These are phyloP conservation scores for Diceros bicornis DNA, from an alignment of 2,797 vertebrate genomes.

Conservation along the genomic window DNA sequence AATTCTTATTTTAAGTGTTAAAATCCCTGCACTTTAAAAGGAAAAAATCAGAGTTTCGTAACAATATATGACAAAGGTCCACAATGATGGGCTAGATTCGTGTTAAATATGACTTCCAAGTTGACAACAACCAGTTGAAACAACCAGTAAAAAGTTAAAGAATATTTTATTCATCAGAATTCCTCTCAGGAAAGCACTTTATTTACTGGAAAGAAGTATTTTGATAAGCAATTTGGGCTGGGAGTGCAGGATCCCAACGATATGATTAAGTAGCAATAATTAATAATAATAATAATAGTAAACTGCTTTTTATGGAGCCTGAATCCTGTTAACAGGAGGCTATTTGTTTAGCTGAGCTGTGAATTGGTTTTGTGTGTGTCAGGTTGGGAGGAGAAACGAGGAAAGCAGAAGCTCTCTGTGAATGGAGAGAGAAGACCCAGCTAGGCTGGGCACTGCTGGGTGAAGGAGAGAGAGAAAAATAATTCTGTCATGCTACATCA, in stretches of 20 bases:
- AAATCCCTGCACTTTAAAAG: background rate
- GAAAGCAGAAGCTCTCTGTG: background rate
- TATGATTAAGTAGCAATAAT: background rate
- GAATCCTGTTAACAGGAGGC: background rate
- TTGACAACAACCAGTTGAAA: background rate
- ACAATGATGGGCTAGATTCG: background rate
- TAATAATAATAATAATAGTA: background rate
- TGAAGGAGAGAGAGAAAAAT: background rate
- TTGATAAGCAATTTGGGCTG: background rate
- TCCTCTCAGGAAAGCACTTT: background rate
- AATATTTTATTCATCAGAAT: background rate
- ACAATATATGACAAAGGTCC: background rate
- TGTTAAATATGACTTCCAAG: background rate
- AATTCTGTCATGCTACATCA: background rate
- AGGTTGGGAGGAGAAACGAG: background rate
- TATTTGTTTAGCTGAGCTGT: background rate
- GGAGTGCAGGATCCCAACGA: background rate
- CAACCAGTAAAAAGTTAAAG: background rate
- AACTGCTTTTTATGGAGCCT: background rate
- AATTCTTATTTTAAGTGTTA: background rate
- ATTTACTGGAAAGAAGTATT: conserved; percentile 30
- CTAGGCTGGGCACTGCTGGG: background rate
- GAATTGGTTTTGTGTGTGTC: background rate
- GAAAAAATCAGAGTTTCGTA: background rate
- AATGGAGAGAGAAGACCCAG: background rate